Percentiles rank a stretch among this genome's conserved stretches.
phyloP scores from a whole-genome alignment of 2,113 vertebrate species.

The Prietella phreatophila region DNA sequence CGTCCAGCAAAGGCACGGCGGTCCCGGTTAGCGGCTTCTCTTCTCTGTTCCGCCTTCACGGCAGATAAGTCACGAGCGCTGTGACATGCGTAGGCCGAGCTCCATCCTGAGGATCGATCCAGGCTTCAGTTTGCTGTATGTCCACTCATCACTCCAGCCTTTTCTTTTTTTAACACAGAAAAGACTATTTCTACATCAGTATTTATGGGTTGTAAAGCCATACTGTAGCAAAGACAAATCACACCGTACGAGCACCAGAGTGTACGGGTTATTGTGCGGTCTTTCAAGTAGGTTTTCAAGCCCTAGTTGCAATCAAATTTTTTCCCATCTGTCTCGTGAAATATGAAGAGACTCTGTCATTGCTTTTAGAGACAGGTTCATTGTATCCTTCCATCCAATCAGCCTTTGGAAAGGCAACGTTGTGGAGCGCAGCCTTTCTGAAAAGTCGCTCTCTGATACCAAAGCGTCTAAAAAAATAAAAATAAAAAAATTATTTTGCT shows the following conservation, averaged over 20 bases:
- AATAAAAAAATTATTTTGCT: background rate
- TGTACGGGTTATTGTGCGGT: background rate
- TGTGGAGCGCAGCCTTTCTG: background rate
- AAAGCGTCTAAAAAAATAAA: background rate
- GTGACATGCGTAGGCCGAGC: background rate
- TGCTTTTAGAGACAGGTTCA: slow-evolving; percentile 1
- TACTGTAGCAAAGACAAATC: background rate
- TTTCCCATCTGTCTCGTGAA: background rate
- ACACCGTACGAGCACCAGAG: background rate
- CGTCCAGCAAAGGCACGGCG: background rate
- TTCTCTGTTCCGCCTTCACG: background rate
- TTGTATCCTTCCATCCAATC: too few relatives aligned
- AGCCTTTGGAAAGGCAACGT: background rate
- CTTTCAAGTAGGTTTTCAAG: background rate
- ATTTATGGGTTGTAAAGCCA: background rate
- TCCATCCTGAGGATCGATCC: background rate
- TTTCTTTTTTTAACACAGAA: background rate
- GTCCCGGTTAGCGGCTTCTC: slow-evolving; percentile 1
- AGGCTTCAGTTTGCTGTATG: background rate
- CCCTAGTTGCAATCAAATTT: background rate
- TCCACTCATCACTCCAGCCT: background rate
- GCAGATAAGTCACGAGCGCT: slow-evolving; percentile 33
- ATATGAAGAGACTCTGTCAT: background rate
- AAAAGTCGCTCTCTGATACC: background rate
- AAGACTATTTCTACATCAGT: background rate